Conservation (phyloP, 2,888 invertebrate genomes). For the Sthenelais limicola region DNA sequence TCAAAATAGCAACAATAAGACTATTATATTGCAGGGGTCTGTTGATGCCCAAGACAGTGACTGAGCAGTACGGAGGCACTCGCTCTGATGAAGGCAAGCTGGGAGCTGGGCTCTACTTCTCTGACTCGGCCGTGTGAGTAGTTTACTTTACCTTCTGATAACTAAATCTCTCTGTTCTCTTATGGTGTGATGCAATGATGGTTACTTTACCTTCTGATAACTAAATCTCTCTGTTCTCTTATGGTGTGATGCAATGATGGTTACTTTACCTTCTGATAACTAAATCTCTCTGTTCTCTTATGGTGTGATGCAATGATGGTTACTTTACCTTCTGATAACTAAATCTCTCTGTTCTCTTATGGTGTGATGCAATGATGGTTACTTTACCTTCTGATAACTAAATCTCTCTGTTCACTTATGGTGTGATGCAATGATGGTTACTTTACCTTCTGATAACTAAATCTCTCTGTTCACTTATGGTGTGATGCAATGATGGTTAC, state of each 20-base stretch:
- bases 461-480: too few relatives aligned
- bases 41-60: constrained; percentile 65
- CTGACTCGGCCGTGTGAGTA: constrained; percentile 61
- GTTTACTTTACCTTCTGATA: background rate
- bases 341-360: too few relatives aligned
- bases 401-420: background rate
- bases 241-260: background rate
- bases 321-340: too few relatives aligned
- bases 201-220: background rate
- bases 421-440: too few relatives aligned
- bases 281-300: too few relatives aligned
- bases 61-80: constrained; percentile 64
- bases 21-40: constrained; percentile 60
- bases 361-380: too few relatives aligned
- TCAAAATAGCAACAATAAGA: too few relatives aligned
- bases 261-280: too few relatives aligned
- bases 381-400: background rate
- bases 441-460: too few relatives aligned
- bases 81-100: constrained; percentile 65
- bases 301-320: background rate
- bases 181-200: background rate
- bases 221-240: background rate
- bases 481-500: too few relatives aligned
- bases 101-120: constrained; percentile 69
- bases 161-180: background rate